A percentile compares a stretch with the other conserved stretches of the same genome.
These are phyloP conservation scores for Leuctra nigra DNA, from an alignment of 2,888 invertebrate species.

Conservation along the genomic window DNA sequence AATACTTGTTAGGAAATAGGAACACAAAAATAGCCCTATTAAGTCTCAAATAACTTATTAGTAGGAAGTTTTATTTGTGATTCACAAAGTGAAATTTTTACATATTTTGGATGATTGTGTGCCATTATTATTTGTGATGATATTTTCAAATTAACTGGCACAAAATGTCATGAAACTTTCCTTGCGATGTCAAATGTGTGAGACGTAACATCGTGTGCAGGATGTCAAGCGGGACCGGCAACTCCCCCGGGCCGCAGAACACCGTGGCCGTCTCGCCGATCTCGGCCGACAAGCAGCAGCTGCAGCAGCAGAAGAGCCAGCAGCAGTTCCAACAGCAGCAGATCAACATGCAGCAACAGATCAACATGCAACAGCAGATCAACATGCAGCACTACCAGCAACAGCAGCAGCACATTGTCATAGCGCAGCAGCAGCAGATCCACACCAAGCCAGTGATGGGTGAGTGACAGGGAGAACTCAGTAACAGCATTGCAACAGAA, in stretches of 20 bases:
- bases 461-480: too few relatives aligned
- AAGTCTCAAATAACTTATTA: too few relatives aligned
- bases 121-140: too few relatives aligned
- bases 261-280: slow-evolving; percentile 46
- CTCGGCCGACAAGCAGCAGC: slow-evolving; percentile 46
- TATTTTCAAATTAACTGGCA: too few relatives aligned
- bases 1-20: too few relatives aligned
- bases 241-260: slow-evolving; percentile 15
- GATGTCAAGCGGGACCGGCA: slow-evolving; percentile 24
- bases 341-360: slow-evolving; percentile 28
- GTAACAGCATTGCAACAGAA: too few relatives aligned
- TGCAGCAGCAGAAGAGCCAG: slow-evolving; percentile 35
- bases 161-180: too few relatives aligned
- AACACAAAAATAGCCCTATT: too few relatives aligned
- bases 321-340: slow-evolving; percentile 39
- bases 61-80: too few relatives aligned
- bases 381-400: slow-evolving; percentile 39
- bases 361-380: slow-evolving; percentile 42
- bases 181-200: not conserved
- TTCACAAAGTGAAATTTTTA: too few relatives aligned
- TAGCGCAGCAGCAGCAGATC: slow-evolving; percentile 39
- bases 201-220: not conserved
- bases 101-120: too few relatives aligned
- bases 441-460: slow-evolving; percentile 45
- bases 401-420: slow-evolving; percentile 35